These are phyloP conservation scores for Excalfactoria chinensis DNA, from an alignment of 2,113 vertebrate species.

Conservation along the genomic window DNA sequence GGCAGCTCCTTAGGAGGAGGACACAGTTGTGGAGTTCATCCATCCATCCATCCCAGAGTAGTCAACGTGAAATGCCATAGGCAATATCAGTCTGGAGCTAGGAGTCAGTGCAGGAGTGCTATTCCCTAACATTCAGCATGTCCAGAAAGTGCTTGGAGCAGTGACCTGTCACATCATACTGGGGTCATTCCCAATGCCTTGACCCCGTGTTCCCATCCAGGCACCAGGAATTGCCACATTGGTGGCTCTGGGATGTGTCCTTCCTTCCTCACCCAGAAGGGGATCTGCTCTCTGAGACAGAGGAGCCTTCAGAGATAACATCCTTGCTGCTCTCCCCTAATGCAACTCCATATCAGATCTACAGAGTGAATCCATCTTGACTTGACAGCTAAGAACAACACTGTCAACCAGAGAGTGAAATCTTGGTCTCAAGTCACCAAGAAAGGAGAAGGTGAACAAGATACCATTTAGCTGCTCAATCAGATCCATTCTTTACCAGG, in stretches of 20 bases:
- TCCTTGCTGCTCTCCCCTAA: constrained; percentile 13
- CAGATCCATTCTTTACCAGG: background rate
- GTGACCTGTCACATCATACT: rapidly evolving
- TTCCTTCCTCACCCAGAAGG: constrained; percentile 16
- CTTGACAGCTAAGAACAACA: constrained; percentile 66
- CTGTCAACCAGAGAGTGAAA: background rate
- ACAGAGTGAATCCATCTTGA: constrained; percentile 51
- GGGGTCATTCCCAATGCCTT: background rate
- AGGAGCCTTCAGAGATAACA: constrained; percentile 54
- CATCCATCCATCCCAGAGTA: background rate
- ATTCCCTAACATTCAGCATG: background rate
- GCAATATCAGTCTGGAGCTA: background rate
- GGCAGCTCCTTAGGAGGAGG: background rate
- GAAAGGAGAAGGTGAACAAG: background rate
- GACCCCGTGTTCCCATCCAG: background rate
- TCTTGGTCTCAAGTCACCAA: constrained; percentile 7
- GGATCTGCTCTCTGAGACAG: constrained; percentile 17
- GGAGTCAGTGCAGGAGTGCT: background rate
- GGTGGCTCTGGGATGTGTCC: constrained; percentile 23
- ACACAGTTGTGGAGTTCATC: background rate
- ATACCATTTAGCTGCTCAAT: background rate
- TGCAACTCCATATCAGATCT: constrained; percentile 45
- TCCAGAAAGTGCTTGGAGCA: background rate
- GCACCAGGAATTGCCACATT: background rate
- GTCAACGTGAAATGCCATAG: background rate